These are phyloP conservation scores for Vesta saturnalis DNA, from an alignment of 2,888 invertebrate genomes.

Conservation along the genomic window DNA sequence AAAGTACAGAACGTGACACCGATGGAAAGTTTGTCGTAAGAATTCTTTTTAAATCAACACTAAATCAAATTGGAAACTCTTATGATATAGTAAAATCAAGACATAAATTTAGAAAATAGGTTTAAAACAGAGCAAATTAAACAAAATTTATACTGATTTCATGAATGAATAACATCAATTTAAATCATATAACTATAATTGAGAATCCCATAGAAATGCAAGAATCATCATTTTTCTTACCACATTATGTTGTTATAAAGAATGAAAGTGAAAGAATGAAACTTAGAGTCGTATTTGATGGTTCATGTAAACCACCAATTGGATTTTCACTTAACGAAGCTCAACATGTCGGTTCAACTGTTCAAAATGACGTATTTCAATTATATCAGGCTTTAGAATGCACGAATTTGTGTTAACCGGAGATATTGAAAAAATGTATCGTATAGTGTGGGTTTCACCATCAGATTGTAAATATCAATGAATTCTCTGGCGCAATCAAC, in stretches of 20 bases:
- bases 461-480: slow-evolving; percentile 14
- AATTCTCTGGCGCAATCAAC: slow-evolving; percentile 25
- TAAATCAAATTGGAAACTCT: not conserved
- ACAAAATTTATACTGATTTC: not conserved
- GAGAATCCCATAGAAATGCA: too few relatives aligned
- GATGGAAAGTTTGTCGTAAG: slow-evolving; percentile 2
- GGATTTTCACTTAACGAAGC: slow-evolving; percentile 47
- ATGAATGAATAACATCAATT: not conserved
- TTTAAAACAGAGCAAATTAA: not conserved
- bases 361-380: slow-evolving; percentile 29
- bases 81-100: not conserved
- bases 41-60: not conserved
- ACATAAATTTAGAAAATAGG: not conserved
- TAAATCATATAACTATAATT: not conserved
- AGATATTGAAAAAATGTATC: slow-evolving; percentile 33
- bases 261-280: slow-evolving; percentile 37
- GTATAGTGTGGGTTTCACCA: slow-evolving; percentile 18
- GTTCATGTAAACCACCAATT: slow-evolving; percentile 36
- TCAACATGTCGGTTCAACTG: slow-evolving; percentile 39
- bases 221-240: slow-evolving; percentile 30
- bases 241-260: slow-evolving; percentile 47
- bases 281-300: slow-evolving; percentile 42
- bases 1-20: not conserved
- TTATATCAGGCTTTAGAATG: slow-evolving; percentile 20
- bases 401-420: slow-evolving; percentile 20